Evolutionary conservation across 2,113 vertebrate genomes (phyloP), one percentile per base, ranked within the genome.

Genomic region (Sardina pilchardus): DNA sequence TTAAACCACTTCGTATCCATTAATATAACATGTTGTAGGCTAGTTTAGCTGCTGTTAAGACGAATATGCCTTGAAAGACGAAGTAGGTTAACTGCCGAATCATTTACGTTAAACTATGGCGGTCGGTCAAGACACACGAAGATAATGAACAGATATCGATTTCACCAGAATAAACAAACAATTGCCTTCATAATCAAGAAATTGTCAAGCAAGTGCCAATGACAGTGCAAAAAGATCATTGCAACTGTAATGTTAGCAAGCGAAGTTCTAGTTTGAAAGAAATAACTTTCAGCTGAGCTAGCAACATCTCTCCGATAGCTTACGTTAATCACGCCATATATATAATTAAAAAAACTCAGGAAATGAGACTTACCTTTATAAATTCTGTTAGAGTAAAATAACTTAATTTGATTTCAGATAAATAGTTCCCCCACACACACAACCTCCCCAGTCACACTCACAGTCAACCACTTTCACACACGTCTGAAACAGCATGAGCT

Each of bases 361-460:
- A 39, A 59, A 34, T 6, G 3, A 34, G 3, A 67, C 89, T 87
- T 75, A 90, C 89, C 89, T 56, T 84, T 59, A 78, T 87, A 86
- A 91, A 88, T 86, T 78, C 30, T 36, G 12, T 78, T 85, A 80
- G 48, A 53, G 17, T 83, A 89, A 92, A 91, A 89, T 84, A 87
- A 85, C 81, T 90, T 87, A 87, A n/a, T 81, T 87, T 6, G 81
- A 83, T 81, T 26, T 87, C 21, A 88, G 89, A 85, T 81, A 87
- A 92, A 88, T 90, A 91, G 39, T 45, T 59, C 3, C 50, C 48
- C 82, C 42, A 4, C 81, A 0, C 88, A 3, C 9, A 8, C 24
- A 50, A 30, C 45, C 44, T 48, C 26, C 34, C 36, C n/a, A 26
- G 10, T 14, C 26, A 30, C n/a, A 7, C 80, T 63, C 59, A 83